Percentiles rank a stretch among this genome's conserved stretches.
Evolutionary conservation across 2,888 invertebrate species (phyloP).

Genomic region (Phytoseiulus persimilis): DNA sequence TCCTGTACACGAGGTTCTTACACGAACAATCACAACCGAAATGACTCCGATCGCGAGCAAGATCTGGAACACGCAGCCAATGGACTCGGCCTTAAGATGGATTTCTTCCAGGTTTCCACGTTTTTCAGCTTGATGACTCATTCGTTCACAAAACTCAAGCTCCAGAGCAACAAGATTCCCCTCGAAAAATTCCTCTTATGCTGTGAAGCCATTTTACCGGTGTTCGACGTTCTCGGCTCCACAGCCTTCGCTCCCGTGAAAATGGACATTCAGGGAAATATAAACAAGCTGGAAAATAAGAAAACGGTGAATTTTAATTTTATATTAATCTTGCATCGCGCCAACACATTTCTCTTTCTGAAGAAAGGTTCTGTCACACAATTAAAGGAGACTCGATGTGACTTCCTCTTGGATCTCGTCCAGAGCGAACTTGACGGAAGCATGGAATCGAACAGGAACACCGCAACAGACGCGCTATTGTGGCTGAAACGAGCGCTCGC

Average conservation of each 20-base stretch:
- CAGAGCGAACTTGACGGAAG: slow-evolving; percentile 7
- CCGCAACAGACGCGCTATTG: slow-evolving; percentile 11
- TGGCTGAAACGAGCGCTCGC: slow-evolving; percentile 36
- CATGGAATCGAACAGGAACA: not conserved
- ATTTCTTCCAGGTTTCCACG: not conserved
- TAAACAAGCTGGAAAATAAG: not conserved
- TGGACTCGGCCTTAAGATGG: too few relatives aligned
- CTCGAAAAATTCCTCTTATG: not conserved
- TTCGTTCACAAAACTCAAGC: slow-evolving; percentile 9
- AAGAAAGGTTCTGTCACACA: too few relatives aligned
- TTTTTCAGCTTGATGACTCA: slow-evolving; percentile 18
- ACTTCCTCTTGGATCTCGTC: not conserved
- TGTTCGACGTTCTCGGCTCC: slow-evolving; percentile 27
- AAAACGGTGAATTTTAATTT: not conserved
- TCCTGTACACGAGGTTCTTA: too few relatives aligned
- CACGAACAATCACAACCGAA: too few relatives aligned
- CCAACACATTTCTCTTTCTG: too few relatives aligned
- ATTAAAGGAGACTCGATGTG: slow-evolving; percentile 11
- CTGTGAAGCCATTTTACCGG: not conserved
- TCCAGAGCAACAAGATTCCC: not conserved
- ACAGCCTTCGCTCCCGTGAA: slow-evolving; percentile 22
- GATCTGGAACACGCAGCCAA: too few relatives aligned
- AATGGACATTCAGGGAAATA: slow-evolving; percentile 27
- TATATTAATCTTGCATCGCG: too few relatives aligned
- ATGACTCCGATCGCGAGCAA: too few relatives aligned